These are phyloP conservation scores for Eurois occulta DNA, from an alignment of 2,888 invertebrate genomes.

Conservation along the genomic window DNA sequence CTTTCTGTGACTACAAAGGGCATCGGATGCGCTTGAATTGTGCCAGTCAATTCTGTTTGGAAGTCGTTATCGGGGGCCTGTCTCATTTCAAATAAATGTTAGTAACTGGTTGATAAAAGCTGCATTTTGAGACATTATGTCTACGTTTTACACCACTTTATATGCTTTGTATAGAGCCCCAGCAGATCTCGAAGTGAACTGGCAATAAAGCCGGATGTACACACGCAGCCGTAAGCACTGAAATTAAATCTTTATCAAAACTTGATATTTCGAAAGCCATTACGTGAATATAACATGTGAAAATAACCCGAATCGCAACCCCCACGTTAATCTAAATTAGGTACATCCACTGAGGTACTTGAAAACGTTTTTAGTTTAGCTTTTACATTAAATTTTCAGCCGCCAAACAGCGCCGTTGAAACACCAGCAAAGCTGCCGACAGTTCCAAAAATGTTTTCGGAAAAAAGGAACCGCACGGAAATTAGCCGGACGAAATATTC, in stretches of 20 bases:
- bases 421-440: conserved; percentile 19
- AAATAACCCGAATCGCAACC: conserved; percentile 10
- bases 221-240: background rate
- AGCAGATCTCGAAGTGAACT: background rate
- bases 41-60: conserved; percentile 55
- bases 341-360: conserved; percentile 1
- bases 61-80: background rate
- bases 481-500: conserved; percentile 84
- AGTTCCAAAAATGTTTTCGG: conserved; percentile 45
- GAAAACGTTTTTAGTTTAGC: conserved; percentile 28
- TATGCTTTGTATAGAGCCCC: background rate
- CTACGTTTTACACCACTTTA: background rate
- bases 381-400: conserved; percentile 35
- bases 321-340: conserved; percentile 26
- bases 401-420: conserved; percentile 25
- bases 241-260: background rate
- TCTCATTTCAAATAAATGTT: background rate
- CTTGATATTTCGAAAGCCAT: background rate
- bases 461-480: conserved; percentile 67
- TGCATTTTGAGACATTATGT: background rate
- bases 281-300: background rate
- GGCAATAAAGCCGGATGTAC: background rate
- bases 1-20: conserved; percentile 70
- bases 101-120: background rate
- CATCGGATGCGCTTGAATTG: conserved; percentile 63